phyloP scores from a whole-genome alignment of 2,888 invertebrate species.

The Sphaeridia pumilis region DNA sequence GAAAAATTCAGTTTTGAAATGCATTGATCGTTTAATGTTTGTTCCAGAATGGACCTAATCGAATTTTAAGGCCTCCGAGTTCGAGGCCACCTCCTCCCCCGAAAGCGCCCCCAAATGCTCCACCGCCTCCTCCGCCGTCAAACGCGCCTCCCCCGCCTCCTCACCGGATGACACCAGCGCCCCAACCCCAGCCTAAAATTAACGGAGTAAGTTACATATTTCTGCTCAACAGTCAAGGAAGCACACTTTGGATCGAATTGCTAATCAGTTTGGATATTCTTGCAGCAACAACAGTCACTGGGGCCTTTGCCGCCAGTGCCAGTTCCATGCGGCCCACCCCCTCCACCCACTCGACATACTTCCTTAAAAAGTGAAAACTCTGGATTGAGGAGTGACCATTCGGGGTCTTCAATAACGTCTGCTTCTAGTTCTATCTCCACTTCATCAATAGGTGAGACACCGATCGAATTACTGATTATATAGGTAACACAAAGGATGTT shows the following conservation, averaged over 20 bases:
- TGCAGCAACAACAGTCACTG: slow-evolving; percentile 10
- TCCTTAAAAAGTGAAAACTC: slow-evolving; percentile 47
- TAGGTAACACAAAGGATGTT: not conserved
- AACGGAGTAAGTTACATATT: slow-evolving; percentile 20
- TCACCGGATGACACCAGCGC: slow-evolving; percentile 31
- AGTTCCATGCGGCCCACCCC: slow-evolving; percentile 42
- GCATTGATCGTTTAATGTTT: not conserved
- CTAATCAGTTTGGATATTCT: not conserved
- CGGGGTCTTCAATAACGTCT: slow-evolving; percentile 29
- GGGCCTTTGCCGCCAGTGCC: slow-evolving; percentile 32
- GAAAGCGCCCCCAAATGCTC: slow-evolving; percentile 45
- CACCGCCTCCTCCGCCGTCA: slow-evolving; percentile 45
- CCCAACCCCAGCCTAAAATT: slow-evolving; percentile 33
- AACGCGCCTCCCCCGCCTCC: slow-evolving; percentile 41
- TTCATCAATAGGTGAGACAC: slow-evolving; percentile 4
- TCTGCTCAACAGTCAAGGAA: not conserved
- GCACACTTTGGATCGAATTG: not conserved
- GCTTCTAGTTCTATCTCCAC: slow-evolving; percentile 17
- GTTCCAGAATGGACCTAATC: slow-evolving; percentile 22
- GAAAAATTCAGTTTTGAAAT: not conserved
- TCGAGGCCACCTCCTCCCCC: slow-evolving; percentile 43
- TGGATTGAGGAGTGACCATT: slow-evolving; percentile 45
- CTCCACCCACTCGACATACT: slow-evolving; percentile 52
- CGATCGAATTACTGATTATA: not conserved
- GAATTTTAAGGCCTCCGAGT: slow-evolving; percentile 41